phyloP scores from a whole-genome alignment of 37 sponge, comb jelly and placozoan genomes.

The Dysidea cf. avara region DNA sequence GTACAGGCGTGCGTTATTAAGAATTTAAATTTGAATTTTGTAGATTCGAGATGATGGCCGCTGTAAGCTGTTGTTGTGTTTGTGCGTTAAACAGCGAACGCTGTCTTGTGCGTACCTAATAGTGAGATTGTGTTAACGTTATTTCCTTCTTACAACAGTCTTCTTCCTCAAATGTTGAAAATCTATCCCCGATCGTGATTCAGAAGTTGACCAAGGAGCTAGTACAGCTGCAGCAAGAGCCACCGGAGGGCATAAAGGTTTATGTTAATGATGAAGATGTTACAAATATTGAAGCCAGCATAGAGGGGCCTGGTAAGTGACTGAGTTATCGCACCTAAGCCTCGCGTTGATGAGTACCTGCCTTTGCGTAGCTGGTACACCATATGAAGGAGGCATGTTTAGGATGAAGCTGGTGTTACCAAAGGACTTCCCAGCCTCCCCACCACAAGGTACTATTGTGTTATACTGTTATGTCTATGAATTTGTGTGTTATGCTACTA shows the following conservation, averaged over 20 bases:
- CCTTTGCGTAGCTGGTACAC: conserved; percentile 75
- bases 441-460: conserved; percentile 96
- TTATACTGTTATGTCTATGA: too few relatives aligned
- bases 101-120: too few relatives aligned
- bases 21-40: too few relatives aligned
- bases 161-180: conserved; percentile 80
- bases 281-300: conserved; percentile 85
- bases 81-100: too few relatives aligned
- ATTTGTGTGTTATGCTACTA: too few relatives aligned
- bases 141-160: background rate
- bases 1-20: too few relatives aligned
- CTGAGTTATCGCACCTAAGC: too few relatives aligned
- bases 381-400: conserved; percentile 90
- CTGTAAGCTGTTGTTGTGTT: background rate
- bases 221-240: conserved; percentile 41
- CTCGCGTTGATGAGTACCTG: background rate
- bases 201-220: conserved; percentile 73
- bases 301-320: conserved; percentile 85
- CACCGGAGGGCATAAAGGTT: conserved; percentile 90
- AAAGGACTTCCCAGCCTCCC: conserved; percentile 90
- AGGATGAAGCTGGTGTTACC: conserved; percentile 88
- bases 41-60: background rate
- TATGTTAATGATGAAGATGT: conserved; percentile 82
- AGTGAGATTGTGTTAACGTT: too few relatives aligned
- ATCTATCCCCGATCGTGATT: conserved; percentile 73